Evolutionary conservation across 2,113 vertebrate species (phyloP).

Genomic region (Trochalopteron elliotii): DNA sequence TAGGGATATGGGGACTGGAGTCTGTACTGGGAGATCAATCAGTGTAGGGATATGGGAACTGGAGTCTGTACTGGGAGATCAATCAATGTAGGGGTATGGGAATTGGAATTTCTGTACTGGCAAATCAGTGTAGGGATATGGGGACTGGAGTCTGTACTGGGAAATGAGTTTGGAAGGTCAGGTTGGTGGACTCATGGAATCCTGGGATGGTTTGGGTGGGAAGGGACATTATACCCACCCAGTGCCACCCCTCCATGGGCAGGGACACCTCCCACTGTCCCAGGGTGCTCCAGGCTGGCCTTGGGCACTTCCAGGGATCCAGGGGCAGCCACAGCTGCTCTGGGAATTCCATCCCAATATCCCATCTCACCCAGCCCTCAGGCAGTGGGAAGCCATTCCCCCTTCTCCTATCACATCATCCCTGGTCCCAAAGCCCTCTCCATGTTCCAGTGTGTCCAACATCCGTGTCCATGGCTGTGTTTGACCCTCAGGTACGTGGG

Average conservation of each 20-base stretch:
- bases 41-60: too few species aligned
- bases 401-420: fast-evolving
- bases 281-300: not conserved
- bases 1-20: too few species aligned
- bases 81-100: too few species aligned
- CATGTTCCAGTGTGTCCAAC: not conserved
- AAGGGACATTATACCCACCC: not conserved
- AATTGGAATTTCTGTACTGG: not conserved
- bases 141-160: not conserved
- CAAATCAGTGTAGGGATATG: not conserved
- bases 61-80: not conserved
- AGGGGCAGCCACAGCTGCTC: not conserved
- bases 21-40: too few species aligned
- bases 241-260: not conserved
- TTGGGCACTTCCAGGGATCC: fast-evolving
- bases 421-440: fast-evolving
- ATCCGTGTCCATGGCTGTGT: not conserved
- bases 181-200: not conserved
- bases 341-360: not conserved
- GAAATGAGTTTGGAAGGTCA: fast-evolving
- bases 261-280: not conserved
- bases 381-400: not conserved
- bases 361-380: not conserved
- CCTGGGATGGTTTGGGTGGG: not conserved
- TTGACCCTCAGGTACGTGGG: slow-evolving; percentile 88